Base-by-base conservation (phyloP, 1,140 invertebrate genomes). In the Pomacea maculata region DNA sequence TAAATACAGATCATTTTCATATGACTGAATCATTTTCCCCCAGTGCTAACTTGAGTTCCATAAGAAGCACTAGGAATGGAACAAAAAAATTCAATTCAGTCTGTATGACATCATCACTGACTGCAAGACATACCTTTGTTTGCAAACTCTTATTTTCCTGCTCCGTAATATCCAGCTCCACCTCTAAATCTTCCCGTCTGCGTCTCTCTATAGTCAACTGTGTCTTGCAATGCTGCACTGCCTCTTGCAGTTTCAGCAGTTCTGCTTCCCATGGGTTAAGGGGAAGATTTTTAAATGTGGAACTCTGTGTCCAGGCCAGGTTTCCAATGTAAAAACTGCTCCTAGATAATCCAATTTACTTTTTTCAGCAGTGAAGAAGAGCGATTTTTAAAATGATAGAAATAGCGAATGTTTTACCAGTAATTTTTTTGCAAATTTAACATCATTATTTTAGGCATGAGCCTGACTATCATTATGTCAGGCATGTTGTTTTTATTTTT, bases 71-170 rank as follows among this genome's bases (percentile, higher is more conserved):
- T 61, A 61, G 57, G 8, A 61, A 61, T 61, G 7, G 7, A 61
- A 45, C 1, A 45, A 61, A 2, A 2, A 61, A 61, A 61, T 14
- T 1, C 1, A 8, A 61, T 5, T 61, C 57, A 17, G 34, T 45
- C 34, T 45, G 57, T 8, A 61, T 11, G 15, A 61, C 15, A 1
- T 61, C 57, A 61, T 14, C 11, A 45, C 57, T 61, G 1, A 17
- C 8, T 61, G 57, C 15, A 17, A 17, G 57, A 14, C 77, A 12
- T 67, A 95, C 92, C 88, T 95, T 95, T 79, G 95, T 94, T 86
- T 97, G 95, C 79, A 97, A 91, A 71, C 93, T 93, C 80, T 94
- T 94, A 89, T 97, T 97, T 87, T 97, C 96, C 89, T 96, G 89
- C 67, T 95, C 92, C 83, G 96, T 91, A 11, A 93, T 93, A 1